Conservation (phyloP, 35 echinoderm and acorn worm genomes). For the Hemicentrotus pulcherrimus region DNA sequence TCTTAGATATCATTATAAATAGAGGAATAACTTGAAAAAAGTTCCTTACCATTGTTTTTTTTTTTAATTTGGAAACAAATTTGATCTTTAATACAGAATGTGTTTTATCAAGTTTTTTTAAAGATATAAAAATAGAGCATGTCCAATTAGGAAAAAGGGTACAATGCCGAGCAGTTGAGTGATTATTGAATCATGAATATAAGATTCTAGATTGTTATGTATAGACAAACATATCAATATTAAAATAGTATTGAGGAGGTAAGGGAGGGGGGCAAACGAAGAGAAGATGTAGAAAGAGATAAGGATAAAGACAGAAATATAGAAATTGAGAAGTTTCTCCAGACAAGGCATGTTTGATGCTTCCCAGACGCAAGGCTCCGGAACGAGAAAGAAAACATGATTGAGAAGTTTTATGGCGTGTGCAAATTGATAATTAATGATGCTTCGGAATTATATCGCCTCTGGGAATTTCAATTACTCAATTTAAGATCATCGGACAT, state of each 20-base stretch:
- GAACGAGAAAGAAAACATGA: neutral
- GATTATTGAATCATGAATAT: neutral
- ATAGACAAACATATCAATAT: neutral
- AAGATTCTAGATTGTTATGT: neutral
- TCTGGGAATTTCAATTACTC: neutral
- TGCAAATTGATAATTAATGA: constrained; percentile 14
- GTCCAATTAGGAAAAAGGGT: no score
- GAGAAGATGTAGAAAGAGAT: neutral
- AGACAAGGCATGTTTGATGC: neutral
- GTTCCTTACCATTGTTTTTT: no score
- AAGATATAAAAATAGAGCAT: no score
- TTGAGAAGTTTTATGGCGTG: constrained; percentile 8
- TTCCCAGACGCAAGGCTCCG: neutral
- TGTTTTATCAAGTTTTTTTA: no score
- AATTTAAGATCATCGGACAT: neutral
- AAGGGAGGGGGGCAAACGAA: neutral
- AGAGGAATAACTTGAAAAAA: no score
- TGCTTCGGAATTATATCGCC: neutral
- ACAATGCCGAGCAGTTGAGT: neutral
- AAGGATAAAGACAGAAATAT: neutral
- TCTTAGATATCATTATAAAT: no score
- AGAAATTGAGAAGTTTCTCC: neutral
- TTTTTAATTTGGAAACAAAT: no score
- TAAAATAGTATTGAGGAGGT: neutral
- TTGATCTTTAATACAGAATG: no score